Evolutionary conservation across 2,888 invertebrate genomes (phyloP).

Genomic region (Himalopsyche kuldschensis): DNA sequence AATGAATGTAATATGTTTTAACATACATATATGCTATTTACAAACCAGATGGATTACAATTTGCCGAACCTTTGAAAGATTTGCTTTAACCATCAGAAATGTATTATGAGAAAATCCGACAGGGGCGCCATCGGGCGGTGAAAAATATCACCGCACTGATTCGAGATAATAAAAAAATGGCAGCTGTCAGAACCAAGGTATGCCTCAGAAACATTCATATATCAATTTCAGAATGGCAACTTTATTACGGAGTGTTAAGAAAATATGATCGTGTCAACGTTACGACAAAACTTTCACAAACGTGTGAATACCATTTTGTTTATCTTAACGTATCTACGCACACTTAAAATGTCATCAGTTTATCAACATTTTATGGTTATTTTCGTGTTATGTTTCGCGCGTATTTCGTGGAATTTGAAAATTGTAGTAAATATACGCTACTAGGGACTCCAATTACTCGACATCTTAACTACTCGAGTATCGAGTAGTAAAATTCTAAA

Average conservation of each 20-base stretch:
- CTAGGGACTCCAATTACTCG: too few relatives aligned
- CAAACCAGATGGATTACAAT: neutral
- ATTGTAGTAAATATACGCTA: neutral
- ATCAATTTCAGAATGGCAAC: conserved; percentile 9
- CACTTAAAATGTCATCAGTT: neutral
- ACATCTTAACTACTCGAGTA: too few relatives aligned
- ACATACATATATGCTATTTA: neutral
- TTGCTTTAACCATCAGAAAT: neutral
- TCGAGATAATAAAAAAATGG: conserved; percentile 12
- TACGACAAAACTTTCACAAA: neutral
- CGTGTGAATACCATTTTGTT: neutral
- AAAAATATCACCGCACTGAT: neutral
- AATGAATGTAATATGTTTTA: too few relatives aligned
- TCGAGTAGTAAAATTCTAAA: too few relatives aligned
- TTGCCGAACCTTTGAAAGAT: neutral
- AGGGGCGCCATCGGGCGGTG: neutral
- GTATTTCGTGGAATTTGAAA: neutral
- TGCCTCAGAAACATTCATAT: neutral
- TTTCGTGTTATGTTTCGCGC: neutral
- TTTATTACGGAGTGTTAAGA: neutral
- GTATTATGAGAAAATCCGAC: neutral
- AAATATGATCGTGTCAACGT: neutral
- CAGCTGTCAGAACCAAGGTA: conserved; percentile 18
- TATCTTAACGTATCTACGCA: neutral
- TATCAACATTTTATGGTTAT: neutral